These are phyloP conservation scores for Boulengeromyrus knoepffleri DNA, from an alignment of 2,113 vertebrate species.

Conservation along the genomic window DNA sequence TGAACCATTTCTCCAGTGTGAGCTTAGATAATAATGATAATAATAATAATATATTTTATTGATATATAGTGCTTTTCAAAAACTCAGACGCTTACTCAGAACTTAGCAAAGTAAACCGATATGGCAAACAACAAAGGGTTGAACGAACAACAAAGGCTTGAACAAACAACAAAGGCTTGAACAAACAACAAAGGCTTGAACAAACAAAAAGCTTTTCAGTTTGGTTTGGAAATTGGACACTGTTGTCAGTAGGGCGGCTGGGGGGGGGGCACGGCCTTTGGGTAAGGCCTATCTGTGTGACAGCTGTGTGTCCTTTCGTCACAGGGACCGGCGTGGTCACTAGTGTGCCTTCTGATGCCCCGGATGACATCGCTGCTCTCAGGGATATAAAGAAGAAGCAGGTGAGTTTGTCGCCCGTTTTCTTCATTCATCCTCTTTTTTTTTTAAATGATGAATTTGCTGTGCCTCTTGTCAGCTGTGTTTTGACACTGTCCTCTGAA, in stretches of 20 bases:
- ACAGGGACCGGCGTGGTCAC: conserved; percentile 90
- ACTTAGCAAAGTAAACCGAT: neutral
- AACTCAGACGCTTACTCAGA: neutral
- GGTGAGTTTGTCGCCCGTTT: conserved; percentile 43
- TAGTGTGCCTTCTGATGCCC: conserved; percentile 93
- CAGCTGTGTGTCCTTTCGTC: neutral
- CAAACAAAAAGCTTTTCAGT: neutral
- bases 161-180: too few species aligned
- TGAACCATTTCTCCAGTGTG: neutral
- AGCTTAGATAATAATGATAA: neutral
- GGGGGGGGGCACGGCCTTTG: neutral
- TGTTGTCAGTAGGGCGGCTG: neutral
- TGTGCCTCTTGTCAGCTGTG: neutral
- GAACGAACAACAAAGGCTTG: too few species aligned
- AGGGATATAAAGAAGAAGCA: conserved; percentile 93
- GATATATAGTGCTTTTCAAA: neutral
- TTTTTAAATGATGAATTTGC: neutral
- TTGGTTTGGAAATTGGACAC: neutral
- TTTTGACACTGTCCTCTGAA: neutral
- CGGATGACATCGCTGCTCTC: conserved; percentile 88
- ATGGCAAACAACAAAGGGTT: neutral
- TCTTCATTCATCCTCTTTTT: too few species aligned
- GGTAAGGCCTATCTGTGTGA: neutral
- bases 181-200: neutral
- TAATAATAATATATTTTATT: neutral